phyloP scores from a whole-genome alignment of 2,113 vertebrate genomes.

The Callipepla squamata region DNA sequence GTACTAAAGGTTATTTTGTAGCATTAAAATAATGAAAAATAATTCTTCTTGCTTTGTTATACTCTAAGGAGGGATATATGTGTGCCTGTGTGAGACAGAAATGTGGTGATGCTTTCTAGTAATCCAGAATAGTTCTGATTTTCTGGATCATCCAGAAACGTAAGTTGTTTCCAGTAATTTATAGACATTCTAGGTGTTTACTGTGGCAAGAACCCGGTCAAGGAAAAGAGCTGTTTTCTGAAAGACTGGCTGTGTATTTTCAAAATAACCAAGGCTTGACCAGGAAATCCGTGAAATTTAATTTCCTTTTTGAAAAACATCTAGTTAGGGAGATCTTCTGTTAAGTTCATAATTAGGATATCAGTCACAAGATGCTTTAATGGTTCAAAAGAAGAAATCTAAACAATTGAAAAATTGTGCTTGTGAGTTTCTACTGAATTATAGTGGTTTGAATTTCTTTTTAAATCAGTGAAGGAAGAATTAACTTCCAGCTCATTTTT shows the following conservation, averaged over 20 bases:
- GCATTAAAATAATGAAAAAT: neutral
- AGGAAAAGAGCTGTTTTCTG: neutral
- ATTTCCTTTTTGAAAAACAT: neutral
- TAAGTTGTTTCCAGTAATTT: conserved; percentile 53
- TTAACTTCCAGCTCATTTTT: neutral
- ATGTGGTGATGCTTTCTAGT: conserved; percentile 24
- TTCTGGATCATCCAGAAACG: conserved; percentile 33
- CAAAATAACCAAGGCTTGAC: neutral
- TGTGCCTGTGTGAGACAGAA: neutral
- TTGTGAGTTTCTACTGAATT: neutral
- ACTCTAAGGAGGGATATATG: neutral
- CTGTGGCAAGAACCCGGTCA: conserved; percentile 20
- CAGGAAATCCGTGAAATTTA: neutral
- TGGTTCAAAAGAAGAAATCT: neutral
- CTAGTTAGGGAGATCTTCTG: neutral
- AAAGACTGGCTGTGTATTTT: neutral
- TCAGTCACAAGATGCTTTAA: neutral
- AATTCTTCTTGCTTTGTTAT: neutral
- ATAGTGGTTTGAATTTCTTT: neutral
- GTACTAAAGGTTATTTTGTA: neutral
- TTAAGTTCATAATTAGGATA: neutral
- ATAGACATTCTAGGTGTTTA: conserved; percentile 16
- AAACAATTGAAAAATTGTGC: neutral
- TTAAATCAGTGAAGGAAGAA: neutral
- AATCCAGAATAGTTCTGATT: conserved; percentile 9